Conservation (phyloP, 2,797 vertebrate genomes). For the Oryzias sinensis region DNA sequence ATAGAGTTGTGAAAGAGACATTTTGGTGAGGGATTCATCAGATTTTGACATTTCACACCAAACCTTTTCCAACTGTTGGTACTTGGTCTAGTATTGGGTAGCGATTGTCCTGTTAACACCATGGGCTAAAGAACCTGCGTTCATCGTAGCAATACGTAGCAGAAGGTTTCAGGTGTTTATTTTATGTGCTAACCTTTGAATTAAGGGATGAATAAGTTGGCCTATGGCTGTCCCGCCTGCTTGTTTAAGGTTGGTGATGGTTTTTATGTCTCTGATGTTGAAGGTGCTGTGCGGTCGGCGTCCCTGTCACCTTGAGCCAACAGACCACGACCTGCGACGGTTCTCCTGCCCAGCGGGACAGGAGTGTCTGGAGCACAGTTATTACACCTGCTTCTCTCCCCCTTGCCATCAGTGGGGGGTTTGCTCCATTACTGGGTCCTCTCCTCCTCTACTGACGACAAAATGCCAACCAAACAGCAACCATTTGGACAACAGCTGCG, state of each 20-base stretch:
- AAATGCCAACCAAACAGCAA: constrained; percentile 87
- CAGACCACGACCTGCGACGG: constrained; percentile 56
- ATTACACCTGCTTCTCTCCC: constrained; percentile 88
- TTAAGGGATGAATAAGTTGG: no score
- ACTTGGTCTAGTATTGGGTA: no score
- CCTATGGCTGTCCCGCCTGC: no score
- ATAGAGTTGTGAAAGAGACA: no score
- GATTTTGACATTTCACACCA: no score
- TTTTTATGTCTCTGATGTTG: constrained; percentile 7
- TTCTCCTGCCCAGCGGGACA: constrained; percentile 83
- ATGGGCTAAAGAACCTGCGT: no score
- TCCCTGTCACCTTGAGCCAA: constrained; percentile 77
- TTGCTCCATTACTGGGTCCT: constrained; percentile 79
- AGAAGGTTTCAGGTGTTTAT: no score
- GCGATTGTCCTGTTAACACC: no score
- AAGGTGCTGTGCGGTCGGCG: constrained; percentile 92
- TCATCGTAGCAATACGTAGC: no score
- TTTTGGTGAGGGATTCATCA: no score
- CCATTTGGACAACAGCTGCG: constrained; percentile 92
- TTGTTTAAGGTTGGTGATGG: background rate
- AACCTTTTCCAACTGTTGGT: no score
- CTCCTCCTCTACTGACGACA: constrained; percentile 68
- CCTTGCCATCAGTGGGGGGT: constrained; percentile 91
- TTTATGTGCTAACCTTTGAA: no score
- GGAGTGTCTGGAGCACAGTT: constrained; percentile 81